phyloP scores from a whole-genome alignment of 2,888 invertebrate genomes.

The Pherbina coryleti region DNA sequence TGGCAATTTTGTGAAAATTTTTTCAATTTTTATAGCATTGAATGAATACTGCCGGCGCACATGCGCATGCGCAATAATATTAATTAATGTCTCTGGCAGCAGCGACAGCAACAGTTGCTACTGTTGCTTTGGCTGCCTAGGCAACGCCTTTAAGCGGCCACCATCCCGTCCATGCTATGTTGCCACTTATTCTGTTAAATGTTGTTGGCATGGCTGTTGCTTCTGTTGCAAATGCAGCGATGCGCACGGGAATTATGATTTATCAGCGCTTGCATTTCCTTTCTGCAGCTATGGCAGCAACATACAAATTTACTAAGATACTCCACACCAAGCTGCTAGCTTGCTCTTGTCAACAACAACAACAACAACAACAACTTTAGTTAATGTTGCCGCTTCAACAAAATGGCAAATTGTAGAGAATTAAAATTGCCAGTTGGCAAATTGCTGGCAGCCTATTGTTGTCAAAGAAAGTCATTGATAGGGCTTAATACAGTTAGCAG shows the following conservation, averaged over 20 bases:
- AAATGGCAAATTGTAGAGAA: too few species aligned
- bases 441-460: too few species aligned
- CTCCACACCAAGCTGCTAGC: too few species aligned
- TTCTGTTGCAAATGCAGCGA: slow-evolving; percentile 25
- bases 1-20: background rate
- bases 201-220: slow-evolving; percentile 25
- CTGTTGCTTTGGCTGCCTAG: slow-evolving; percentile 22
- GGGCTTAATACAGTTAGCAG: too few species aligned
- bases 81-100: slow-evolving; percentile 33
- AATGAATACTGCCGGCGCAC: background rate
- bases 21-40: background rate
- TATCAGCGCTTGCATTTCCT: slow-evolving; percentile 24
- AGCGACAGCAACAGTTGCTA: slow-evolving; percentile 29
- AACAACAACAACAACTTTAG: too few species aligned
- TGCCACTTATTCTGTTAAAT: slow-evolving; percentile 4
- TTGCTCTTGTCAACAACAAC: too few species aligned
- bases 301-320: too few species aligned
- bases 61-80: slow-evolving; percentile 35
- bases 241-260: slow-evolving; percentile 33
- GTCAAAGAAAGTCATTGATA: too few species aligned
- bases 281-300: background rate
- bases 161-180: background rate
- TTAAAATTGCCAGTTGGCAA: too few species aligned
- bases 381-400: too few species aligned
- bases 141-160: slow-evolving; percentile 34